Percentiles rank a stretch among this genome's conserved stretches.
Conservation (phyloP, 30 jellyfish, hydroid and myxozoan species). For the Cassiopea andromeda region DNA sequence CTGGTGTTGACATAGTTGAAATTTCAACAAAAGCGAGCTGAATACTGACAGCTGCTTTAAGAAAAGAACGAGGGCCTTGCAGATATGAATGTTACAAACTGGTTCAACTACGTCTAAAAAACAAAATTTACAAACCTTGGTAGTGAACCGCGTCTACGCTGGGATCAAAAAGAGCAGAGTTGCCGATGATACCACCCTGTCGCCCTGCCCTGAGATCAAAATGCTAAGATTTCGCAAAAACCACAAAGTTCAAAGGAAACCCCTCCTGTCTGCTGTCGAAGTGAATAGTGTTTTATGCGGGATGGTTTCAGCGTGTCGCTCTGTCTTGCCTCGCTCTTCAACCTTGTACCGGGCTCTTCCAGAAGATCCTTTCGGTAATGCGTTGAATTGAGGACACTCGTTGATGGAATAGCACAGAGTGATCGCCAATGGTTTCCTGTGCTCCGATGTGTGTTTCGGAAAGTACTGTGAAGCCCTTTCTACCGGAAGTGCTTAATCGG, state of each 20-base stretch:
- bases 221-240: constrained; percentile 25
- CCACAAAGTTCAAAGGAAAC: constrained; percentile 69
- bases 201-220: constrained; percentile 36
- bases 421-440: neutral
- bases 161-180: neutral
- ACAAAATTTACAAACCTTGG: neutral
- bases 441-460: constrained; percentile 31
- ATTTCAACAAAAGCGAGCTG: constrained; percentile 18
- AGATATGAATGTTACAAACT: neutral
- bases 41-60: neutral
- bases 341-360: neutral
- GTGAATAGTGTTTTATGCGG: constrained; percentile 27
- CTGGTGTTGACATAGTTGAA: constrained; percentile 11
- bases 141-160: neutral
- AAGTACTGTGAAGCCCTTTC: constrained; percentile 44
- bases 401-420: neutral
- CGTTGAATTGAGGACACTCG: neutral
- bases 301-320: constrained; percentile 6
- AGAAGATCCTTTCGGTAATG: neutral
- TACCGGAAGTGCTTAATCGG: constrained; percentile 71
- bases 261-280: constrained; percentile 70
- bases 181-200: neutral
- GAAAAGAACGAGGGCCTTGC: constrained; percentile 6
- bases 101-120: neutral
- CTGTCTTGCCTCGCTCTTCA: neutral